phyloP scores from a whole-genome alignment of 2,888 invertebrate species.

The Dendrolimus houi region DNA sequence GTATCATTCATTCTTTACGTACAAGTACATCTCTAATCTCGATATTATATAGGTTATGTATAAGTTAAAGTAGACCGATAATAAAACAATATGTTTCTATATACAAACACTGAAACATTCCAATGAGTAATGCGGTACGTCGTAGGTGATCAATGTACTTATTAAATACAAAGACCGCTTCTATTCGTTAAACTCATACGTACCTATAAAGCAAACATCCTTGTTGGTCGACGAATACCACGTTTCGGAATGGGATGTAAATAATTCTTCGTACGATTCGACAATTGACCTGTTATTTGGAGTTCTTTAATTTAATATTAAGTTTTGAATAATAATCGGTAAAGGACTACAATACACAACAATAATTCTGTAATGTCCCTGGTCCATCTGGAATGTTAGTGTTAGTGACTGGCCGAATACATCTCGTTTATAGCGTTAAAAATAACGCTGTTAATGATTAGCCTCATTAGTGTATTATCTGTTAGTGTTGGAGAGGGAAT shows the following conservation, averaged over 20 bases:
- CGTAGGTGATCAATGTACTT: background rate
- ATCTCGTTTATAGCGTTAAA: no score
- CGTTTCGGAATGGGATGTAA: background rate
- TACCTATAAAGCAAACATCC: background rate
- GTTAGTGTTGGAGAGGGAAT: no score
- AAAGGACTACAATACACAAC: no score
- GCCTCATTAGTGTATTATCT: no score
- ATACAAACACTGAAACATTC: background rate
- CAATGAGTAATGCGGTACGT: background rate
- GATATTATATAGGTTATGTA: background rate
- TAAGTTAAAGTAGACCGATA: background rate
- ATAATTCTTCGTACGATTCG: no score
- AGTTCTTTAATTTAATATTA: background rate
- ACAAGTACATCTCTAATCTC: background rate
- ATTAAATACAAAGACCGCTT: background rate
- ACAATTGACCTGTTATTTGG: background rate
- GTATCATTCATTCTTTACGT: no score
- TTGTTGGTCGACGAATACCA: background rate
- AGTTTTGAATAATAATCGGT: slow-evolving; percentile 7
- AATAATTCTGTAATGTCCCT: no score
- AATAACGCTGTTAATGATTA: no score
- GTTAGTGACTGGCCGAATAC: no score
- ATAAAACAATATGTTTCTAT: background rate
- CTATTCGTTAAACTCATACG: background rate
- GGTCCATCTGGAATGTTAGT: no score